These are phyloP conservation scores for Acanthosepion pharaonis DNA, from an alignment of 2,888 invertebrate genomes.

Conservation along the genomic window DNA sequence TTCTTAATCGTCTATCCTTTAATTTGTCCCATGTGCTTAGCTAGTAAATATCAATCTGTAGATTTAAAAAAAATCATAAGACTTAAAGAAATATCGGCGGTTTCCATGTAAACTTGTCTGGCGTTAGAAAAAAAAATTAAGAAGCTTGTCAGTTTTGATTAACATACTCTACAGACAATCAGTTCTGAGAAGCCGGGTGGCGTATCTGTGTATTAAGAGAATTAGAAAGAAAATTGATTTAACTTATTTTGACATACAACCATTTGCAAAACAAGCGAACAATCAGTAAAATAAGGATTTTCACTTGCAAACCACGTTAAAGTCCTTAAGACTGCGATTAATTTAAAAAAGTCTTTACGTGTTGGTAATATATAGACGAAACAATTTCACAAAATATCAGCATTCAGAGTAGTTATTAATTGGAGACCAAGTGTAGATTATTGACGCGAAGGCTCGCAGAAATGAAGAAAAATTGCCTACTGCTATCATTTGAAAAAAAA, in stretches of 20 bases:
- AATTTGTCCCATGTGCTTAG: too few species aligned
- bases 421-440: background rate
- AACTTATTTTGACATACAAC: background rate
- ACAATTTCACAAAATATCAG: background rate
- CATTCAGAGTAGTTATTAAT: background rate
- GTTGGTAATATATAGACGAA: background rate
- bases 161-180: too few species aligned
- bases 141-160: too few species aligned
- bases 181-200: background rate
- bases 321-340: background rate
- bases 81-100: too few species aligned
- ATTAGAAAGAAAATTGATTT: background rate
- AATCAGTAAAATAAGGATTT: background rate
- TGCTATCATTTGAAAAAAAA: background rate
- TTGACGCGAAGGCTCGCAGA: background rate
- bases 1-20: too few species aligned
- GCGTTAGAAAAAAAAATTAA: too few species aligned
- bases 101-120: too few species aligned
- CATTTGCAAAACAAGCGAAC: background rate
- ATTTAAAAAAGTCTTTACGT: background rate
- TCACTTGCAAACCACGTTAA: background rate
- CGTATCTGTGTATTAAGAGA: background rate
- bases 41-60: too few species aligned
- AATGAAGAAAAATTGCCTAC: background rate
- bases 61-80: too few species aligned